Percentiles rank a stretch among this genome's conserved stretches.
Evolutionary conservation across 1,140 invertebrate genomes (phyloP).

Genomic region (Thaumetopoea pityocampa): DNA sequence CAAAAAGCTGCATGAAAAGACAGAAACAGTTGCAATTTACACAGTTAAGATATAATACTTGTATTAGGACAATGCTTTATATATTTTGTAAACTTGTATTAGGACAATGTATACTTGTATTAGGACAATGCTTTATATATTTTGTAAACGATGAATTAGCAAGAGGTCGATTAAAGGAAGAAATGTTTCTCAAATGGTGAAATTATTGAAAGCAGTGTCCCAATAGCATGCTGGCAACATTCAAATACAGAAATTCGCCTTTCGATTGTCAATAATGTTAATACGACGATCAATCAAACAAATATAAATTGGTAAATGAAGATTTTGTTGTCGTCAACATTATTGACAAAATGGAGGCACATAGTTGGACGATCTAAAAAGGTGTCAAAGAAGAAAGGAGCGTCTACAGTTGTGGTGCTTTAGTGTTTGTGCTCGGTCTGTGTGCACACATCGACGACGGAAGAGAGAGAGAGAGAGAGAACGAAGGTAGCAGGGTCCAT

Average conservation of each 20-base stretch:
- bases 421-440: constrained; percentile 56
- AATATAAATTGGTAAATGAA: background rate
- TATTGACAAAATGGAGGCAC: constrained; percentile 48
- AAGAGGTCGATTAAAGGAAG: no score
- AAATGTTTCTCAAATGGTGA: no score
- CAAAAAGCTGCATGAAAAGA: background rate
- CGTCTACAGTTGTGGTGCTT: constrained; percentile 55
- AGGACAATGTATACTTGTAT: no score
- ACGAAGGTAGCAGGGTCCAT: constrained; percentile 33
- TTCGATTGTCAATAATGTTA: constrained; percentile 40
- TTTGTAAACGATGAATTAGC: no score
- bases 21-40: background rate
- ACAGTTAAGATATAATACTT: no score
- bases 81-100: no score
- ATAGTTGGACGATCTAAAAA: constrained; percentile 73
- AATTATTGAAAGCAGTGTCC: constrained; percentile 48
- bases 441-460: constrained; percentile 61
- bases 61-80: no score
- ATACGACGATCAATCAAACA: constrained; percentile 4
- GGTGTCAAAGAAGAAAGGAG: constrained; percentile 73
- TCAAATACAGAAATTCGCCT: constrained; percentile 34
- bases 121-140: no score
- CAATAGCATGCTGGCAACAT: constrained; percentile 60
- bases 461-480: constrained; percentile 21
- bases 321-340: background rate